Conservation (phyloP, 64 coral and sea anemone species). For the Montipora sp. region DNA sequence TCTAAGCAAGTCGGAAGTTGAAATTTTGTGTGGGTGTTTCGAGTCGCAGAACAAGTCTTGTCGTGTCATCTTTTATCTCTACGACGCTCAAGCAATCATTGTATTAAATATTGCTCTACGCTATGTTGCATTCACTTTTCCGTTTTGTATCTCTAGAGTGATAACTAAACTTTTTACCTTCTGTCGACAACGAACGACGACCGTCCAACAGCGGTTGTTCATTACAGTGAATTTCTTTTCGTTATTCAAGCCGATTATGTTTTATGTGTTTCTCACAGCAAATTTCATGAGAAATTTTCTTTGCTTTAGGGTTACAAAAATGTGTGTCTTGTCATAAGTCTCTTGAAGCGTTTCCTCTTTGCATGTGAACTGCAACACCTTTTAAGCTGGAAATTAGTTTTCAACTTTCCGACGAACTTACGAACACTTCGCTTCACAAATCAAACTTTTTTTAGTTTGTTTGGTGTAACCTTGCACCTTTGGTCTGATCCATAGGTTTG, state of each 20-base stretch:
- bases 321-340: neutral
- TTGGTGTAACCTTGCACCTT: no score
- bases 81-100: neutral
- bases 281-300: neutral
- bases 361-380: no score
- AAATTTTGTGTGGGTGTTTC: slow-evolving; percentile 28
- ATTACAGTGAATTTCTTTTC: neutral
- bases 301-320: neutral
- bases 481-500: no score
- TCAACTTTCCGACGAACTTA: no score
- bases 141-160: neutral
- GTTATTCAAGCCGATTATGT: slow-evolving; percentile 9
- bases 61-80: slow-evolving; percentile 19
- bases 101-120: neutral
- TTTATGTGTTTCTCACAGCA: neutral
- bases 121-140: neutral
- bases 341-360: neutral
- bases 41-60: neutral
- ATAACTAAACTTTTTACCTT: neutral
- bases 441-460: no score
- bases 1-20: slow-evolving; percentile 35
- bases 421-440: no score
- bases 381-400: no score
- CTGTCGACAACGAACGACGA: neutral
- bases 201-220: neutral